Conservation (phyloP, 2,888 invertebrate species). For the Ormyrus rosae region DNA sequence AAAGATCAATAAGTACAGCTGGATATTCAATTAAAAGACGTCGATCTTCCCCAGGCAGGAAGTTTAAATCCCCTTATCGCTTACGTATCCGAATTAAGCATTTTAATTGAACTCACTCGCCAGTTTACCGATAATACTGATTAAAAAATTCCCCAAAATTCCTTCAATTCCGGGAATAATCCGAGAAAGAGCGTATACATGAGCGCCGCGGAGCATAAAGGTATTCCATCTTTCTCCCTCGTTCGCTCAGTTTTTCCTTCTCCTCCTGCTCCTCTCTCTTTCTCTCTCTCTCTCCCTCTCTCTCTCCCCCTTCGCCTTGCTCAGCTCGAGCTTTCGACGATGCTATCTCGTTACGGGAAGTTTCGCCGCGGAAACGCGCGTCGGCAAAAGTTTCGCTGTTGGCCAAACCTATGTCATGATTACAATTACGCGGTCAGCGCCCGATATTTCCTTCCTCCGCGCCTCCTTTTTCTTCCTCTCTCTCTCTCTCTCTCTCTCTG, state of each 20-base stretch:
- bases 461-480: conserved; percentile 7
- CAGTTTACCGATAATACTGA: conserved; percentile 20
- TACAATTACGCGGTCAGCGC: conserved; percentile 53
- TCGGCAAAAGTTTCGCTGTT: conserved; percentile 53
- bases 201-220: conserved; percentile 5
- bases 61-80: no score
- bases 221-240: conserved; percentile 28
- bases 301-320: conserved; percentile 17
- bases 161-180: not conserved
- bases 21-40: no score
- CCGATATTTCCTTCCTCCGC: conserved; percentile 42
- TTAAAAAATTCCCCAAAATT: conserved; percentile 22
- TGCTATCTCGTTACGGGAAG: conserved; percentile 58
- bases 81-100: not conserved
- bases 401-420: conserved; percentile 52
- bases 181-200: not conserved
- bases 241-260: conserved; percentile 23
- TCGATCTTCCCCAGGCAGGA: no score
- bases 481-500: not conserved
- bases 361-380: conserved; percentile 45
- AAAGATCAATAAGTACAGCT: no score
- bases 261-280: not conserved
- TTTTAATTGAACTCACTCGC: conserved; percentile 1
- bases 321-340: conserved; percentile 55
- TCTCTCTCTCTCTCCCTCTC: conserved; percentile 4